Conservation (phyloP, 2,113 vertebrate genomes). For the Sigmodon hispidus region DNA sequence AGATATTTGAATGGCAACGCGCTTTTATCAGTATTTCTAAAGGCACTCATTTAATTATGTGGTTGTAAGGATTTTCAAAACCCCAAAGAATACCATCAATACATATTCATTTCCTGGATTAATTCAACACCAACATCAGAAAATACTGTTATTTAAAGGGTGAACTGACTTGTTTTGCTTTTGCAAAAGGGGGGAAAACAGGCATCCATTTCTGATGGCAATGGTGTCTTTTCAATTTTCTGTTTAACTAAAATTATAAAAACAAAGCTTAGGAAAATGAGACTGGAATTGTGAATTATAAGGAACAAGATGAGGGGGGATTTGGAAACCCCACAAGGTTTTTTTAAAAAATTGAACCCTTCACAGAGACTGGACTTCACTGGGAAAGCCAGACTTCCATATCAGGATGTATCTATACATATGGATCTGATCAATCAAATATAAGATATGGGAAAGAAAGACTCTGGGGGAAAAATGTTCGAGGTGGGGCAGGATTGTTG, state of each 20-base stretch:
- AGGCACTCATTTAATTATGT: slow-evolving; percentile 92
- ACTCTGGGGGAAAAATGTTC: background rate
- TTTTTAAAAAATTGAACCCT: background rate
- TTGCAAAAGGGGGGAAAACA: slow-evolving; percentile 71
- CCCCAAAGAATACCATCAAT: slow-evolving; percentile 90
- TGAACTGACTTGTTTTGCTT: slow-evolving; percentile 84
- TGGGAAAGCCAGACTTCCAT: background rate
- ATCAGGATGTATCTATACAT: background rate
- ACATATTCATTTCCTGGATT: slow-evolving; percentile 90
- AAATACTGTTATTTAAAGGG: slow-evolving; percentile 87
- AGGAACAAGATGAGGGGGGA: background rate
- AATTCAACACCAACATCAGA: slow-evolving; percentile 89
- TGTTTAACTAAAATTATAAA: slow-evolving; percentile 67
- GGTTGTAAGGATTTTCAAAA: slow-evolving; percentile 91
- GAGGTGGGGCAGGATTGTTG: background rate
- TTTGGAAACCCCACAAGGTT: background rate
- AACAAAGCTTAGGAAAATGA: background rate
- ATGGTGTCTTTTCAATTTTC: slow-evolving; percentile 75
- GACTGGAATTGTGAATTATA: slow-evolving; percentile 17
- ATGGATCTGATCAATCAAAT: background rate
- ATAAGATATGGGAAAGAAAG: slow-evolving; percentile 25
- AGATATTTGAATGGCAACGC: slow-evolving; percentile 90
- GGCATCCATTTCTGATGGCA: slow-evolving; percentile 67
- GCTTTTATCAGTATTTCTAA: slow-evolving; percentile 92
- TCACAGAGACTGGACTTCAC: background rate